Conservation (phyloP, 1,140 invertebrate species). For the Lepidotrigona ventralis region DNA sequence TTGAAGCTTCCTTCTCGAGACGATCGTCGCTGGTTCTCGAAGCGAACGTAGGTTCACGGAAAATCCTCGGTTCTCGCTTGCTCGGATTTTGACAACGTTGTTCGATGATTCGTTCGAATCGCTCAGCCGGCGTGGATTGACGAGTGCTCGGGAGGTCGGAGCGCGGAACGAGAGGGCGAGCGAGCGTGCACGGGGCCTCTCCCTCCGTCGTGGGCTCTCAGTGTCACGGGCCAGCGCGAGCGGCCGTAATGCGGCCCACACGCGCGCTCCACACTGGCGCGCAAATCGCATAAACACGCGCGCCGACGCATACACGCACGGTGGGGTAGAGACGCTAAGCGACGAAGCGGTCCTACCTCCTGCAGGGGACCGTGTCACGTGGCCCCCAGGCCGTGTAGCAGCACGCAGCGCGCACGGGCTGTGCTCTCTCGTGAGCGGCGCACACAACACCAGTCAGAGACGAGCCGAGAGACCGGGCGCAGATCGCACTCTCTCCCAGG, state of each 20-base stretch:
- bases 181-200: slow-evolving; percentile 12
- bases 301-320: slow-evolving; percentile 54
- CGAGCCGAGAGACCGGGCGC: slow-evolving; percentile 75
- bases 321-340: slow-evolving; percentile 37
- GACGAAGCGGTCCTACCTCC: slow-evolving; percentile 66
- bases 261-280: slow-evolving; percentile 61
- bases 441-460: slow-evolving; percentile 74
- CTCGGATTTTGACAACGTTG: background rate
- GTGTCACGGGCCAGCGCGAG: slow-evolving; percentile 50
- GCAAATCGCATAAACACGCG: slow-evolving; percentile 61
- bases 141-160: no score
- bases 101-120: background rate
- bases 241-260: slow-evolving; percentile 59
- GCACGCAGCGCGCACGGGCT: slow-evolving; percentile 66
- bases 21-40: background rate
- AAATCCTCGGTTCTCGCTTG: background rate
- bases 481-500: slow-evolving; percentile 59
- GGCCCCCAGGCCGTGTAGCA: slow-evolving; percentile 63
- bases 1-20: background rate
- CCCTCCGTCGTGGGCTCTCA: slow-evolving; percentile 47
- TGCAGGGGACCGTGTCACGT: slow-evolving; percentile 70
- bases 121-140: no score
- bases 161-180: background rate
- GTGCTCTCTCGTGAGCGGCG: slow-evolving; percentile 63
- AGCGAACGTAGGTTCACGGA: no score